These are phyloP conservation scores for Drosophila acutilabella DNA, from an alignment of 2,888 invertebrate species.

Conservation along the genomic window DNA sequence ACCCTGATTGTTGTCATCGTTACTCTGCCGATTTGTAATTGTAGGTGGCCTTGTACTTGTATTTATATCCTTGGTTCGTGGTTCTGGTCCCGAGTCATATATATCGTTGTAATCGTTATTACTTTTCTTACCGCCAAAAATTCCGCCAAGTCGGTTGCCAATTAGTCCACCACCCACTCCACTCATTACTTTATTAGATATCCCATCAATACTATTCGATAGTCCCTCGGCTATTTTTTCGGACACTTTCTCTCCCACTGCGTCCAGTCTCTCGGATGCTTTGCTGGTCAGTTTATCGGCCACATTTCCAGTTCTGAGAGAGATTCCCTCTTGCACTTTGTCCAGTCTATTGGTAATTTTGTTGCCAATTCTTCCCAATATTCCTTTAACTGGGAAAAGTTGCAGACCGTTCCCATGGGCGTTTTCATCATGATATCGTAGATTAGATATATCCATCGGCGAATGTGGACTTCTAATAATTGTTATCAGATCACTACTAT, in stretches of 20 bases:
- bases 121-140: too few species aligned
- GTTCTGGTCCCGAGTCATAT: too few species aligned
- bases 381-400: background rate
- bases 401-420: background rate
- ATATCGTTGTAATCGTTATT: too few species aligned
- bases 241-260: background rate
- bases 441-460: background rate
- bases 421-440: background rate
- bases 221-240: background rate
- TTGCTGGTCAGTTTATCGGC: background rate
- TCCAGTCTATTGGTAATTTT: background rate
- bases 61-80: too few species aligned
- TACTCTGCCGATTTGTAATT: too few species aligned
- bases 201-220: background rate
- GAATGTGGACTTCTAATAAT: conserved; percentile 33
- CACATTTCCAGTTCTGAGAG: background rate
- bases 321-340: background rate
- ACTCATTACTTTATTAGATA: background rate
- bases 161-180: background rate
- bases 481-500: conserved; percentile 45
- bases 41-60: too few species aligned
- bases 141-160: too few species aligned
- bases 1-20: too few species aligned
- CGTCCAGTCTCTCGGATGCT: background rate
- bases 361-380: background rate